Percentiles rank a stretch among this genome's conserved stretches.
These are phyloP conservation scores for Lepus americanus DNA, from an alignment of 2,113 vertebrate species.

Conservation along the genomic window DNA sequence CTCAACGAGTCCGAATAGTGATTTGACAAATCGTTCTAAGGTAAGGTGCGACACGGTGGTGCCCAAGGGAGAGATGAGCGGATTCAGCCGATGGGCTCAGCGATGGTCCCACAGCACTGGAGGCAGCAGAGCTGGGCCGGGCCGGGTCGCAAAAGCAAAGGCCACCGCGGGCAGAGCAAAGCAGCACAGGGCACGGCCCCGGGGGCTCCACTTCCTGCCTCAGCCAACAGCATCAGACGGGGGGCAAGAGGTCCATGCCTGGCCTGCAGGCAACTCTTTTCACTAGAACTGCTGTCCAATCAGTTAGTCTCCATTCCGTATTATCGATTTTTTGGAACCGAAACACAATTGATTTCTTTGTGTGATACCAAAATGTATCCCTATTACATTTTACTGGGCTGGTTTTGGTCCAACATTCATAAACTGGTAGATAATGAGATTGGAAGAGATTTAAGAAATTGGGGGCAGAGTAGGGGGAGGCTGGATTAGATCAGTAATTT, in stretches of 20 bases:
- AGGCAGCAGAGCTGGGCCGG: background rate
- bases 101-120: background rate
- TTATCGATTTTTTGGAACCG: slow-evolving; percentile 31
- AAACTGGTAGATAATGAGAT: slow-evolving; percentile 40
- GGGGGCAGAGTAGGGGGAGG: background rate
- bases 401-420: slow-evolving; percentile 32
- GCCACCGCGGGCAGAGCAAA: background rate
- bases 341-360: slow-evolving; percentile 42
- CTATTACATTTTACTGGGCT: slow-evolving; percentile 36
- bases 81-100: background rate
- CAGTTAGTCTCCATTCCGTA: background rate
- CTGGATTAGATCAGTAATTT: background rate
- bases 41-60: background rate
- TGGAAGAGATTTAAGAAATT: slow-evolving; percentile 3
- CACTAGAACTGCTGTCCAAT: slow-evolving; percentile 53
- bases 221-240: background rate
- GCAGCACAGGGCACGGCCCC: accelerated
- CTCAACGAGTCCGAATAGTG: background rate
- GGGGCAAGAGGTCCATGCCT: background rate
- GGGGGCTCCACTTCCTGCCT: background rate
- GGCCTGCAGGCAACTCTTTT: background rate
- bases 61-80: background rate
- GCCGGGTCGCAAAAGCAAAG: background rate
- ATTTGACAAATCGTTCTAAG: background rate
- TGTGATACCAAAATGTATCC: slow-evolving; percentile 47